phyloP scores from a whole-genome alignment of 2,888 invertebrate genomes.

The Podabrus alpinus region DNA sequence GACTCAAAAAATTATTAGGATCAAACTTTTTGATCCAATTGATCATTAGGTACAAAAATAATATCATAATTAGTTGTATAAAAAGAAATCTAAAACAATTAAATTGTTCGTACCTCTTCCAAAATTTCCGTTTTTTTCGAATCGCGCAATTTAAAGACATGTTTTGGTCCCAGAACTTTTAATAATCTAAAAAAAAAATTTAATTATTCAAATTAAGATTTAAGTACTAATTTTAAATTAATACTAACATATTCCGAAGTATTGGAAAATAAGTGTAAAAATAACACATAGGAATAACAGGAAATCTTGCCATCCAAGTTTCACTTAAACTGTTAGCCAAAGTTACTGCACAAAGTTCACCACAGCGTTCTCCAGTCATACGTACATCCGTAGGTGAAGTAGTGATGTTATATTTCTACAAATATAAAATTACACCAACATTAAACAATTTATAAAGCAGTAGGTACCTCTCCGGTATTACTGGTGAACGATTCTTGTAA shows the following conservation, averaged over 20 bases:
- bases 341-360: conserved; percentile 62
- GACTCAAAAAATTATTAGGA: no score
- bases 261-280: conserved; percentile 64
- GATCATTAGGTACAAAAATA: background rate
- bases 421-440: conserved; percentile 23
- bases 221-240: no score
- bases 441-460: conserved; percentile 8
- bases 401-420: conserved; percentile 51
- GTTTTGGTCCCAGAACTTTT: conserved; percentile 52
- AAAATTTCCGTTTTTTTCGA: conserved; percentile 44
- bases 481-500: conserved; percentile 71
- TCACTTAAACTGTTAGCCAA: conserved; percentile 65
- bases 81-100: background rate
- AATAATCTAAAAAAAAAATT: conserved; percentile 48
- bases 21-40: background rate
- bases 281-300: conserved; percentile 64
- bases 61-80: background rate
- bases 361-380: conserved; percentile 63
- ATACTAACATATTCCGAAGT: conserved; percentile 55
- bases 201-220: conserved; percentile 45
- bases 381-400: conserved; percentile 57
- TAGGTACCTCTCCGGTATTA: conserved; percentile 64
- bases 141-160: conserved; percentile 55
- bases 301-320: conserved; percentile 73
- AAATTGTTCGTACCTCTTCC: conserved; percentile 46